phyloP scores from a whole-genome alignment of 2,113 vertebrate species.

The Polypterus senegalus region DNA sequence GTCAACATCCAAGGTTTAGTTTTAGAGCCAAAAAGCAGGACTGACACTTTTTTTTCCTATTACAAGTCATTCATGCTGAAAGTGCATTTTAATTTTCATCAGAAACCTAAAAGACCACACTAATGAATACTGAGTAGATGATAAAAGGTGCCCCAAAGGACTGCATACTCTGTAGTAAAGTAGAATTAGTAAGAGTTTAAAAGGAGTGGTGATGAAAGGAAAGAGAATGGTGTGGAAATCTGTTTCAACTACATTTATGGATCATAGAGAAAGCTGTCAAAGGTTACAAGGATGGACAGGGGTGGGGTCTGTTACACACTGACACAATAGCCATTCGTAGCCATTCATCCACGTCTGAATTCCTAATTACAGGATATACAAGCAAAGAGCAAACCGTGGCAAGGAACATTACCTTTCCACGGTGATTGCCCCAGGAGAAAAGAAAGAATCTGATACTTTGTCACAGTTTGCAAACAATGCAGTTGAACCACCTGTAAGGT shows the following conservation, averaged over 20 bases:
- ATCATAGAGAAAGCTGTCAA: slow-evolving; percentile 27
- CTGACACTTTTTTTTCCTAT: not conserved
- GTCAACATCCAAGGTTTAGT: too few relatives aligned
- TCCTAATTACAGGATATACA: slow-evolving; percentile 30
- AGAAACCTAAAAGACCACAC: not conserved
- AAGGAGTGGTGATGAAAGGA: slow-evolving; percentile 39
- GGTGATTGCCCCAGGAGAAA: slow-evolving; percentile 37
- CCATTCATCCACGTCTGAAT: slow-evolving; percentile 31
- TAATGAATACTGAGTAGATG: not conserved
- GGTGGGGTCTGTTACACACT: slow-evolving; percentile 35
- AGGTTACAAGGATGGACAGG: slow-evolving; percentile 32
- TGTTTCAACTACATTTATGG: slow-evolving; percentile 28
- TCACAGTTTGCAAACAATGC: slow-evolving; percentile 70
- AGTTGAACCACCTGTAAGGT: slow-evolving; percentile 45
- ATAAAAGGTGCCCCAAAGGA: not conserved
- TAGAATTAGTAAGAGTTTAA: slow-evolving; percentile 32
- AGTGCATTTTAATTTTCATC: not conserved
- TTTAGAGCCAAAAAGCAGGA: too few relatives aligned
- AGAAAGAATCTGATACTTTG: slow-evolving; percentile 46
- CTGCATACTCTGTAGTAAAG: not conserved
- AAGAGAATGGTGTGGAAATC: slow-evolving; percentile 23
- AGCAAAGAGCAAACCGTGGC: slow-evolving; percentile 24
- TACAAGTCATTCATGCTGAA: not conserved
- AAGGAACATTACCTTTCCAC: slow-evolving; percentile 31
- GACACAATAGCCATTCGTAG: slow-evolving; percentile 33